Evolutionary conservation across 2,797 vertebrate species (phyloP).

Genomic region (Pteropus rufus): DNA sequence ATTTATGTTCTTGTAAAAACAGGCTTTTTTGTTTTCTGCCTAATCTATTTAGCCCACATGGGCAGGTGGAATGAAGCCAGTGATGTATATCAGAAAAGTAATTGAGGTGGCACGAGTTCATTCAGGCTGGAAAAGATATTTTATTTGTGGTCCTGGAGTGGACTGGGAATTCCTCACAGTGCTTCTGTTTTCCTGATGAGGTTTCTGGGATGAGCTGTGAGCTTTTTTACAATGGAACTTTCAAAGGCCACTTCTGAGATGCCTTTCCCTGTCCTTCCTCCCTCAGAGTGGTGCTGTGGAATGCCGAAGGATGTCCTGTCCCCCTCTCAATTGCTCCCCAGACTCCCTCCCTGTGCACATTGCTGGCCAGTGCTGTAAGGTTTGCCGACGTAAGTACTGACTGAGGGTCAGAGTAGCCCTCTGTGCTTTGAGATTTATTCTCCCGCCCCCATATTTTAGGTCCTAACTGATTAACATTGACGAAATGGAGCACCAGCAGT

Average conservation of each 20-base stretch:
- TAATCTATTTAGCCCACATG: slow-evolving; percentile 33
- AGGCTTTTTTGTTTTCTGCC: slow-evolving; percentile 66
- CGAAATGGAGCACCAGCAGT: accelerated
- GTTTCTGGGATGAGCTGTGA: not conserved
- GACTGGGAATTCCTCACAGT: not conserved
- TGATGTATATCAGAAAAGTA: slow-evolving; percentile 46
- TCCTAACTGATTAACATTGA: not conserved
- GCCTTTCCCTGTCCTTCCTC: not conserved
- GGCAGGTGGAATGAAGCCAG: slow-evolving; percentile 35
- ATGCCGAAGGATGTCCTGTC: slow-evolving; percentile 92
- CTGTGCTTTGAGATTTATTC: not conserved
- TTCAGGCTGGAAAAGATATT: not conserved
- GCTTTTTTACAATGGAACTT: not conserved
- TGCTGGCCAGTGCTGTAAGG: slow-evolving; percentile 91
- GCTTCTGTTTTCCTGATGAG: not conserved
- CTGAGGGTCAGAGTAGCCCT: not conserved
- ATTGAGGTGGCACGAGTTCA: slow-evolving; percentile 40
- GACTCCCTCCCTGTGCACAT: slow-evolving; percentile 90
- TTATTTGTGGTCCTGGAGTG: not conserved
- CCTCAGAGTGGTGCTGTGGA: slow-evolving; percentile 90
- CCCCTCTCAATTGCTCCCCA: slow-evolving; percentile 88
- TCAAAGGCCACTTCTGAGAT: not conserved
- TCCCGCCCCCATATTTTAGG: not conserved
- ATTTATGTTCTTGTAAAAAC: slow-evolving; percentile 66
- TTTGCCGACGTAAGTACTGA: slow-evolving; percentile 90